These are phyloP conservation scores for Trichopria drosophilae DNA, from an alignment of 2,888 invertebrate genomes.

Conservation along the genomic window DNA sequence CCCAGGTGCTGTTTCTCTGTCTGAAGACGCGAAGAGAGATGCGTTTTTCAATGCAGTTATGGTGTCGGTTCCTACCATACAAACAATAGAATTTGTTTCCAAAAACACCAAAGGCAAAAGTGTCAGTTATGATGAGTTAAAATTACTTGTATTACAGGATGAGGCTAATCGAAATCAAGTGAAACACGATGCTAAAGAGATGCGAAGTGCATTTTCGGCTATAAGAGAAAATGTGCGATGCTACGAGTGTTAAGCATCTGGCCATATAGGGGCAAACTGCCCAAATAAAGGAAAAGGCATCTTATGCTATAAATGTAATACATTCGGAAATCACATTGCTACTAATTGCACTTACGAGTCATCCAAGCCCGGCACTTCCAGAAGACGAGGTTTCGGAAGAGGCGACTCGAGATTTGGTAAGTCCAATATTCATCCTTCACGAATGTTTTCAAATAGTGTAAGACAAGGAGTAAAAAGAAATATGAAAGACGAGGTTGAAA, in stretches of 20 bases:
- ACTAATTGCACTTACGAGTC: not conserved
- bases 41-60: slow-evolving; percentile 16
- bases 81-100: slow-evolving; percentile 9
- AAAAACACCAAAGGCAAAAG: too few species aligned
- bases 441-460: not conserved
- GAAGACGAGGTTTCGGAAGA: not conserved
- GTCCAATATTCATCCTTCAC: not conserved
- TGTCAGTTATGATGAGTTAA: not conserved
- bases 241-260: not conserved
- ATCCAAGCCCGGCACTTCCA: not conserved
- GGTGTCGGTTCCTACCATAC: slow-evolving; percentile 6
- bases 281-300: not conserved
- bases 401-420: not conserved
- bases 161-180: not conserved
- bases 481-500: not conserved
- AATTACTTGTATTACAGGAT: slow-evolving; percentile 1
- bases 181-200: not conserved
- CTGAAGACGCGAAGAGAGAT: slow-evolving; percentile 33
- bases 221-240: not conserved
- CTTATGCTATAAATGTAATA: slow-evolving; percentile 1
- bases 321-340: not conserved
- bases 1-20: too few species aligned
- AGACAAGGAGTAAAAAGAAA: not conserved
- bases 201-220: not conserved
- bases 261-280: not conserved